Evolutionary conservation across 2,113 vertebrate genomes (phyloP), one percentile per base, ranked within the genome.

Genomic region (Anarrhichthys ocellatus): DNA sequence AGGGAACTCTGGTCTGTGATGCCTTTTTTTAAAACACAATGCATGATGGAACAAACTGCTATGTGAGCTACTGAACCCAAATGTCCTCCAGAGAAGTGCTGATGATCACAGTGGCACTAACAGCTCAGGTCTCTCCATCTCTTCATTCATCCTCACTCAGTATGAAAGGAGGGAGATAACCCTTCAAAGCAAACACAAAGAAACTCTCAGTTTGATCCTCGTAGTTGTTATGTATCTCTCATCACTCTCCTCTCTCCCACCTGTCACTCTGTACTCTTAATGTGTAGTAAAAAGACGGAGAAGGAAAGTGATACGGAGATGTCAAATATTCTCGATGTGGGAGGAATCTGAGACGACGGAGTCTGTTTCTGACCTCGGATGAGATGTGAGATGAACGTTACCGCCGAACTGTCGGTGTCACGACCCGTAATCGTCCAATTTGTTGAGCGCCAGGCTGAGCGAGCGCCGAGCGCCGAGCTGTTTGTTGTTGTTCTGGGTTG

Each of bases 391-490:
- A 90, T 78, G 81, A 80, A 72, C 71, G 82, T 65, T 77, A 13
- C 14, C 11, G 63, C 54, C 67, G 5, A 83, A 83, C 50, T 59
- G 54, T 4, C 42, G 44, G 78, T 42, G 88, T 87, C 87, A 9
- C 18, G 78, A 89, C 85, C 90, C 22, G 38, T 89, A 89, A 92
- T 90, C 78, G 80, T 90, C 80, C 90, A 84, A 86, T 90, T 87
- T 88, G 62, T 65, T 2, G 66, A 73, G 72, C 56, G 62, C 22
- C 75, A 0, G 69, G 66, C 63, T 2, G 80, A 63, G 61, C 34
- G 70, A 82, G 78, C 36, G 11, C 20, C 5, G 52, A 71, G 66
- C 40, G 22, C n/a, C 6, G 73, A 61, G 80, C 82, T 78, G 78
- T 67, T 86, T 80, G 88, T 86, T 89, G 88, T 84, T 89, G 87